phyloP scores from a whole-genome alignment of 1,140 invertebrate genomes.

The Drosophila bipectinata region DNA sequence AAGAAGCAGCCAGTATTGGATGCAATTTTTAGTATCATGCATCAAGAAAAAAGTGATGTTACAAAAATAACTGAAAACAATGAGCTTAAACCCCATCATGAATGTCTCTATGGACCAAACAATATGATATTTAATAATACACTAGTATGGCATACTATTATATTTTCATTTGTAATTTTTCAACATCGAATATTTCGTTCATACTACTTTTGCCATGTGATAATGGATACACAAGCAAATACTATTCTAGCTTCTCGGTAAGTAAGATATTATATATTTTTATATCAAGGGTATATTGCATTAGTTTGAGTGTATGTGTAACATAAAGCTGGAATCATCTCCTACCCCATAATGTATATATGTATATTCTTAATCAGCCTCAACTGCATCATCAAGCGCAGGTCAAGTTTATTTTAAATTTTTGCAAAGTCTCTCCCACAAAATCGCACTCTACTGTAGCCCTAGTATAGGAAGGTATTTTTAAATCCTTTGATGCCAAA shows the following conservation, averaged over 20 bases:
- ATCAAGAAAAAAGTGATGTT: conserved; percentile 36
- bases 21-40: conserved; percentile 89
- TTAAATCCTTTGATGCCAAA: too few relatives aligned
- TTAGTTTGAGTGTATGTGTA: too few relatives aligned
- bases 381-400: too few relatives aligned
- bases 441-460: too few relatives aligned
- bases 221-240: conserved; percentile 96
- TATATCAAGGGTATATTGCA: neutral
- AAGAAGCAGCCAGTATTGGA: conserved; percentile 84
- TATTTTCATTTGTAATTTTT: conserved; percentile 95
- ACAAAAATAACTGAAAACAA: conserved; percentile 86
- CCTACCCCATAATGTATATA: too few relatives aligned
- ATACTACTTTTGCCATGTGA: conserved; percentile 98
- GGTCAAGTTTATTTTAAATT: too few relatives aligned
- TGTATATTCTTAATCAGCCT: too few relatives aligned
- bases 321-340: too few relatives aligned
- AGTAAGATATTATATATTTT: conserved; percentile 1
- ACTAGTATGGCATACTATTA: conserved; percentile 96
- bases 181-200: conserved; percentile 96
- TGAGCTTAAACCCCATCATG: conserved; percentile 86
- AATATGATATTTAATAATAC: conserved; percentile 52
- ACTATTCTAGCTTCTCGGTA: conserved; percentile 95
- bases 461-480: too few relatives aligned
- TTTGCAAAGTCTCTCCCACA: too few relatives aligned
- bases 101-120: conserved; percentile 54